Evolutionary conservation across 2,888 invertebrate genomes (phyloP), one percentile per base, ranked within the genome.

Genomic region (Steinernema hermaphroditum): DNA sequence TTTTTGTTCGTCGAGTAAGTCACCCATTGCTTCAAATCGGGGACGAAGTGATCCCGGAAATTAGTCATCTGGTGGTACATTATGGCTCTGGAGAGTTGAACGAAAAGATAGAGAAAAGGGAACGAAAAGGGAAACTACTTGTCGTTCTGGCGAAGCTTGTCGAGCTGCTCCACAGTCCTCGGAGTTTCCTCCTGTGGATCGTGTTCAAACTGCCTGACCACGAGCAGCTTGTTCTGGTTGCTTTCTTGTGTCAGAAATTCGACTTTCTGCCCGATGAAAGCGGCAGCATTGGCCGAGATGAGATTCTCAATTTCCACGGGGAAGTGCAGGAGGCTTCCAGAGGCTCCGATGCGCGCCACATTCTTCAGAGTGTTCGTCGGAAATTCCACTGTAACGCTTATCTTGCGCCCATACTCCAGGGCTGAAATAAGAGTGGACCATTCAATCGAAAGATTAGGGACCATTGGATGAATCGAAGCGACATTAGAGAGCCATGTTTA

Each of bases 41-140:
- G 62, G 2, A 62, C 29, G 32, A 62, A 32, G 16, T 62, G 62
- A n/a, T 62, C 62, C 16, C 62, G 62, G 62, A 62, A 62, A 16
- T 62, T 62, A 12, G 62, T 29, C 62, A 62, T 32, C n/a, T 62
- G 62, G 16, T 62, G 62, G 62, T 32, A 62, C 62, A 62, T 62
- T 27, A 62, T 12, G 1, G 62, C 62, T 32, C 62, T 62, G 27
- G 16, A n/a, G n/a, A n/a, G n/a, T n/a, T n/a, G n/a, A n/a, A n/a
- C n/a, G n/a, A n/a, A n/a, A n/a, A n/a, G n/a, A n/a, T n/a, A n/a
- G n/a, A n/a, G n/a, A n/a, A n/a, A n/a, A n/a, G n/a, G n/a, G n/a
- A n/a, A n/a, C n/a, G n/a, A n/a, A n/a, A n/a, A n/a, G n/a, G 1
- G 6, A 12, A 37, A 4, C 12, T 32, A 62, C 62, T 62, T 62